Conservation (phyloP, 2,888 invertebrate genomes). For the Syrphus vitripennis region DNA sequence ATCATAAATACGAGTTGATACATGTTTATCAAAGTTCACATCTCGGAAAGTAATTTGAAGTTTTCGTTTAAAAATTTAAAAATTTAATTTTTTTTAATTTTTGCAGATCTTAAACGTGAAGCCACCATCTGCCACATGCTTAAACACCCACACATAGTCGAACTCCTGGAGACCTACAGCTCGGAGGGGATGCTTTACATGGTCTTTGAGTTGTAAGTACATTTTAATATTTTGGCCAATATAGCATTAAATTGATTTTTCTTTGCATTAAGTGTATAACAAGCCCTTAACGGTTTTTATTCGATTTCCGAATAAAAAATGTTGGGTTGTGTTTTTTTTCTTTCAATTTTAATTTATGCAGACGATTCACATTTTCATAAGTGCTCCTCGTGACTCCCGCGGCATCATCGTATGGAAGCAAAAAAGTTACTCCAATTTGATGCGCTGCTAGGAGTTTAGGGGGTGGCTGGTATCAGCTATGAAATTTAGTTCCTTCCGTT, state of each 20-base stretch:
- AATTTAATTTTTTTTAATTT: constrained; percentile 73
- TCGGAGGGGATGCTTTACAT: constrained; percentile 99
- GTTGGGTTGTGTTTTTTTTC: background rate
- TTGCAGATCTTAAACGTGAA: constrained; percentile 98
- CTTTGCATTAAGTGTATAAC: constrained; percentile 22
- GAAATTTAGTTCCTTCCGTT: constrained; percentile 21
- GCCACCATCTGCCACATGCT: constrained; percentile 99
- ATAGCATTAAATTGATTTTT: constrained; percentile 6
- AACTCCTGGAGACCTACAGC: constrained; percentile 98
- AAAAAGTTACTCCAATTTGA: constrained; percentile 14
- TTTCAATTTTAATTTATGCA: constrained; percentile 21
- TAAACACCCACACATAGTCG: constrained; percentile 99
- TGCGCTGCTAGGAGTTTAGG: background rate
- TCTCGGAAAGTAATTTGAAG: background rate
- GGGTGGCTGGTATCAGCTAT: constrained; percentile 9
- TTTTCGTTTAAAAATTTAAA: constrained; percentile 8
- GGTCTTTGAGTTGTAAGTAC: constrained; percentile 99
- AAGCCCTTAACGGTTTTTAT: constrained; percentile 15
- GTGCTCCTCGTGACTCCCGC: constrained; percentile 11
- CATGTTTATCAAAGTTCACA: background rate
- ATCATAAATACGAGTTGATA: background rate
- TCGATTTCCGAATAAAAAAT: constrained; percentile 1
- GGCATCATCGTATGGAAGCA: background rate
- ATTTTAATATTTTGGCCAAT: constrained; percentile 14
- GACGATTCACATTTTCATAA: constrained; percentile 21